Percentiles rank a stretch among this genome's conserved stretches.
phyloP scores from a whole-genome alignment of 1,140 invertebrate genomes.

The Contarinia nasturtii region DNA sequence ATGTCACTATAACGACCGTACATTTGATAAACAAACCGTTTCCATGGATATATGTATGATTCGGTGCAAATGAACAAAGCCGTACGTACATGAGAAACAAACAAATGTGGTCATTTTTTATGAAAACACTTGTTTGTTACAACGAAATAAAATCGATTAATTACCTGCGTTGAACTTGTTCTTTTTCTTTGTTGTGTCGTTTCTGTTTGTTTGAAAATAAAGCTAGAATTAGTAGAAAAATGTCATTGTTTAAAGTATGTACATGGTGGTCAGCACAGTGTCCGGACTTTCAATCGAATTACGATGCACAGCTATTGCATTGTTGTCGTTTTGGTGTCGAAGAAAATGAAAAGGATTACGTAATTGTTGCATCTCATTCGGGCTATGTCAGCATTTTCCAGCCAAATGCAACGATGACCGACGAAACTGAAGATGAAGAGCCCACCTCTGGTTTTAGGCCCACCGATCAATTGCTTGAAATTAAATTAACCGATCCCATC shows the following conservation, averaged over 20 bases:
- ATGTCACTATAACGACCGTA: no score
- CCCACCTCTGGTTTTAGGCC: constrained; percentile 29
- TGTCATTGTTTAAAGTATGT: constrained; percentile 62
- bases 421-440: constrained; percentile 18
- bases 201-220: no score
- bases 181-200: no score
- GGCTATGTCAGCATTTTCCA: constrained; percentile 48
- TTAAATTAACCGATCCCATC: constrained; percentile 41
- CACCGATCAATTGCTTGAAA: constrained; percentile 49
- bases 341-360: constrained; percentile 30
- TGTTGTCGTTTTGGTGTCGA: constrained; percentile 32
- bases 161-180: no score
- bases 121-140: no score
- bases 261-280: constrained; percentile 53
- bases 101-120: no score
- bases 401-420: constrained; percentile 24
- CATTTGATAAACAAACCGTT: no score
- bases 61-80: no score
- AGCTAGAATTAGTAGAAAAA: constrained; percentile 14
- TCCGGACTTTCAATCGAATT: constrained; percentile 31
- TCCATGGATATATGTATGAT: no score
- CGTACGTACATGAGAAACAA: no score
- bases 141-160: no score
- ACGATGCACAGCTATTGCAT: constrained; percentile 18
- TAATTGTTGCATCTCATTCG: constrained; percentile 48